phyloP scores from a whole-genome alignment of 2,113 vertebrate genomes.

The Rhizomys pruinosus region DNA sequence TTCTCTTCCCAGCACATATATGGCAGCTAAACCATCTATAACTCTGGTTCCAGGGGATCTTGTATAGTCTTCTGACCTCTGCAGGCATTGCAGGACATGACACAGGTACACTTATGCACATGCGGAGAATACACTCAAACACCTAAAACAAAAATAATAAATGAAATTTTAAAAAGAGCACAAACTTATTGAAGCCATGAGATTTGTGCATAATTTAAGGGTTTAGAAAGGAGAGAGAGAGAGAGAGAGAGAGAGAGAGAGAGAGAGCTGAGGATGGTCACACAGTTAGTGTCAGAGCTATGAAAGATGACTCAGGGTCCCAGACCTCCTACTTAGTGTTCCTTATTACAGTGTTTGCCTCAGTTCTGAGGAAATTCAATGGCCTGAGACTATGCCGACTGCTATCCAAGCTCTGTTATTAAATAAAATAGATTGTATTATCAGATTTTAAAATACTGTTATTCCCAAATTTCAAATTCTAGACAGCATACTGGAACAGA shows the following conservation, averaged over 20 bases:
- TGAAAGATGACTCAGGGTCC: not conserved
- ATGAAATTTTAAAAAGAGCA: not conserved
- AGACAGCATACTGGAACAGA: not conserved
- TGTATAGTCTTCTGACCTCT: no score
- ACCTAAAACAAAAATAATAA: no score
- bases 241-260: not conserved
- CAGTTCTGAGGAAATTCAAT: not conserved
- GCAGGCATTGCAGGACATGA: no score
- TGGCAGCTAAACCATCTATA: no score
- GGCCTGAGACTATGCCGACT: not conserved
- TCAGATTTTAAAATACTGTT: not conserved
- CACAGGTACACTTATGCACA: no score
- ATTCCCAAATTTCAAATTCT: not conserved
- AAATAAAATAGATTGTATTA: not conserved
- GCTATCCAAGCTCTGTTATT: not conserved
- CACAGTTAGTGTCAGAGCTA: not conserved
- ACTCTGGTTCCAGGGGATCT: no score
- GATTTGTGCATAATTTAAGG: no score
- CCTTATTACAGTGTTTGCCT: not conserved
- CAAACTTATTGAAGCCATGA: no score
- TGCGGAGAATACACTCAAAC: no score
- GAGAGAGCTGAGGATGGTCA: not conserved
- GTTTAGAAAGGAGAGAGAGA: not conserved
- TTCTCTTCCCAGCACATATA: no score
- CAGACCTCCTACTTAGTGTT: accelerated